Evolutionary conservation across 2,113 vertebrate genomes (phyloP), one percentile per base, ranked within the genome.

Genomic region (Asarcornis scutulata): DNA sequence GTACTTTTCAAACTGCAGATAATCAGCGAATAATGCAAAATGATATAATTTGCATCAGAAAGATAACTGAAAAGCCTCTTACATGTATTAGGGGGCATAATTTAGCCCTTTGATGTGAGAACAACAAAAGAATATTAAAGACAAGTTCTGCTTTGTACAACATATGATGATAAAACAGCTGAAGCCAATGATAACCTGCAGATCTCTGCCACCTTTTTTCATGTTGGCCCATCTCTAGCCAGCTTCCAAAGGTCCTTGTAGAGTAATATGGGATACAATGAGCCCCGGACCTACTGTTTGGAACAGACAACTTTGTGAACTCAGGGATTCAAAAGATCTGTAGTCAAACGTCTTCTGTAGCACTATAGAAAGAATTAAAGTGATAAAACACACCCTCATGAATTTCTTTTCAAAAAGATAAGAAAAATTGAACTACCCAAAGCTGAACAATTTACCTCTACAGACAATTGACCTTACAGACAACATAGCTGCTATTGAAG

Each of bases 11-110:
- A 80, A 87, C 25, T 25, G 36, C 71, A 93, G 55, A 87, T 91
- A 92, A 89, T 91, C 71, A 83, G 66, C 91, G 81, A 81, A 52
- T 94, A 85, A 93, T 66, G 83, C 71, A 92, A 95, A 93, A 91
- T 85, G 2, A 79, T 91, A 73, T 76, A 52, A 93, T 87, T 95
- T 91, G 74, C 91, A 96, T 94, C 88, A 93, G 66, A 94, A 94
- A 94, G 77, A 79, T 83, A 93, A 74, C 83, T 84, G 78, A 91
- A 92, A 93, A 96, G 20, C 66, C 34, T 92, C 81, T 96, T 69
- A 89, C 66, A 83, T 50, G 32, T 93, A 90, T 67, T 75, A 94
- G 62, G 69, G 86, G 74, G 38, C 86, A 91, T 73, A 86, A 93
- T 93, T 88, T 82, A 93, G 56, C 74, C 81, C 31, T 95, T 91